A percentile compares a stretch with the other conserved stretches of the same genome.
Conservation (phyloP, 2,797 vertebrate genomes). For the Mionectes olivaceus region DNA sequence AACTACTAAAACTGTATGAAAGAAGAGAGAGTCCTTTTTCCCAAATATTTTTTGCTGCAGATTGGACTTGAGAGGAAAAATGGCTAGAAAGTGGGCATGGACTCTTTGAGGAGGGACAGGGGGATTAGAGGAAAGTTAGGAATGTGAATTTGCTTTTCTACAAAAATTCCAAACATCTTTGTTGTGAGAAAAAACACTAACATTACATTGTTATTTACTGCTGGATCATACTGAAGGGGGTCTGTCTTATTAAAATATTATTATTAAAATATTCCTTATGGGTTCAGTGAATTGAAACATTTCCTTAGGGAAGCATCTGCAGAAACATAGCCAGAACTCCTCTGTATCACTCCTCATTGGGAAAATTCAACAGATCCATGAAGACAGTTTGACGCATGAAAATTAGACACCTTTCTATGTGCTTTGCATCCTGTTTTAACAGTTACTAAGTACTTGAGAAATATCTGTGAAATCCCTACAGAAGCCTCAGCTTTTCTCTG, state of each 20-base stretch:
- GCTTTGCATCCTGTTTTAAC: neutral
- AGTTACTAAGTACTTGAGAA: neutral
- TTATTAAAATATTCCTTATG: neutral
- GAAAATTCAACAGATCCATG: neutral
- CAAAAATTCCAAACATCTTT: neutral
- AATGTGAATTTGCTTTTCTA: neutral
- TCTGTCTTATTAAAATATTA: slow-evolving; percentile 14
- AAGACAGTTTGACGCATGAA: neutral
- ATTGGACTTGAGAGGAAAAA: neutral
- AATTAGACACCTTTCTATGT: neutral
- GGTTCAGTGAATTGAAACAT: neutral
- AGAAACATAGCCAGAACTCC: neutral
- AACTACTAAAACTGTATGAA: neutral
- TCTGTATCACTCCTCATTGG: neutral
- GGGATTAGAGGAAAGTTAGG: neutral
- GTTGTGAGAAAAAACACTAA: neutral
- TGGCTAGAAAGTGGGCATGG: neutral
- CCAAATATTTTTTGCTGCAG: neutral
- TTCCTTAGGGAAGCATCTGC: neutral
- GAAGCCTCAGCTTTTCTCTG: neutral
- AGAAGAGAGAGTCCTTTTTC: neutral
- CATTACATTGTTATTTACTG: neutral
- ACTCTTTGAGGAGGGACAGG: neutral
- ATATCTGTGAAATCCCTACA: neutral
- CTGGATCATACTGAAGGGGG: neutral